Evolutionary conservation across 2,888 invertebrate species (phyloP).

Genomic region (Lycocerus yunnanus): DNA sequence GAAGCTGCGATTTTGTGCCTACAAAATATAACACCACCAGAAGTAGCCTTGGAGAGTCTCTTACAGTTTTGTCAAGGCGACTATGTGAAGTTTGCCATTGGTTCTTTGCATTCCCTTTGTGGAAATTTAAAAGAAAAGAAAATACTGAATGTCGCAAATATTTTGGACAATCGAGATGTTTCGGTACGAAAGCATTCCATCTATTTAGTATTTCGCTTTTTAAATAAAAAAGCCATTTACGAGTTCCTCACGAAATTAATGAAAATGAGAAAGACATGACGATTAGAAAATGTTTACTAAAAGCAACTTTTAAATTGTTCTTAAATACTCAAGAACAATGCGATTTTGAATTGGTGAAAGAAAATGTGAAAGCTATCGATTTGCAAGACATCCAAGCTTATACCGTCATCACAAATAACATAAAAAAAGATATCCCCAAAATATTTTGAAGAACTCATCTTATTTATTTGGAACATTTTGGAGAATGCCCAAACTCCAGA

Average conservation of each 20-base stretch:
- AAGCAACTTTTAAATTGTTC: conserved; percentile 12
- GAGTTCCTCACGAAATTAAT: not conserved
- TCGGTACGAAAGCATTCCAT: conserved; percentile 25
- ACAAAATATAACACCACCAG: conserved; percentile 9
- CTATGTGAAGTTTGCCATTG: conserved; percentile 15
- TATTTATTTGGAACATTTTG: not conserved
- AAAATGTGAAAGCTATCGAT: not conserved
- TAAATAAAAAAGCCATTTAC: not conserved
- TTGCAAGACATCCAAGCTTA: conserved; percentile 10
- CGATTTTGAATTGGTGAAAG: conserved; percentile 10
- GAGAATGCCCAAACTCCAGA: not conserved
- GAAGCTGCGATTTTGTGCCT: conserved; percentile 3
- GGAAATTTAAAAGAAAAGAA: conserved; percentile 13
- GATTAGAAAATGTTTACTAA: conserved; percentile 7
- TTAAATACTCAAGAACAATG: conserved; percentile 11
- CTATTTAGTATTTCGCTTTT: conserved; percentile 4
- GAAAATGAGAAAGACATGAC: conserved; percentile 12
- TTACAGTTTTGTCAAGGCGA: conserved; percentile 20
- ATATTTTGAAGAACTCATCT: conserved; percentile 1
- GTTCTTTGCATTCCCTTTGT: conserved; percentile 2
- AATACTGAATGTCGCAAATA: not conserved
- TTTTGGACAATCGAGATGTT: conserved; percentile 9
- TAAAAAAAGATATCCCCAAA: not conserved
- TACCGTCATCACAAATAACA: not conserved
- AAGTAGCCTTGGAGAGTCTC: not conserved